phyloP scores from a whole-genome alignment of 2,113 vertebrate species.

The Misgurnus mizolepis region DNA sequence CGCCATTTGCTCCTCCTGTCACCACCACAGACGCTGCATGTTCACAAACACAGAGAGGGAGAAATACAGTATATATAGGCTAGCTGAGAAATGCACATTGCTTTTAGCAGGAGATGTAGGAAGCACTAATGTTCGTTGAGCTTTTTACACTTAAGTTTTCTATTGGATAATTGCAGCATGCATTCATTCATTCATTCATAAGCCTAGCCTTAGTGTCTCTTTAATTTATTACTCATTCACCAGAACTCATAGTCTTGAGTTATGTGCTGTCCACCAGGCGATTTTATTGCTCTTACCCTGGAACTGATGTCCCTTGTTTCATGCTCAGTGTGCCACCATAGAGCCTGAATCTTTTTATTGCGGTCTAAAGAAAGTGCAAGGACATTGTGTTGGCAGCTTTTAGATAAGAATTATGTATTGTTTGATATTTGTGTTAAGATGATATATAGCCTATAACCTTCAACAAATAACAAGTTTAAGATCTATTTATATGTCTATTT shows the following conservation, averaged over 20 bases:
- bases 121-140: background rate
- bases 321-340: background rate
- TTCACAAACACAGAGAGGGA: conserved; percentile 18
- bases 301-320: conserved; percentile 16
- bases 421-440: background rate
- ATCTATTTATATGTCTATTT: too few species aligned
- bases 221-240: conserved; percentile 44
- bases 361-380: background rate
- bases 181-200: too few species aligned
- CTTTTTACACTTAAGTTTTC: conserved; percentile 39
- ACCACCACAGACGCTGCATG: conserved; percentile 55
- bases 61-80: conserved; percentile 43
- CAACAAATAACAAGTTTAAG: too few species aligned
- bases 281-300: conserved; percentile 35
- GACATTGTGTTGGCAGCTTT: conserved; percentile 4
- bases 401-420: background rate
- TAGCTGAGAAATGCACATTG: conserved; percentile 65
- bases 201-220: conserved; percentile 5
- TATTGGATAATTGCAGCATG: conserved; percentile 21
- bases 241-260: background rate
- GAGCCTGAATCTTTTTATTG: conserved; percentile 1
- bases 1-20: conserved; percentile 55
- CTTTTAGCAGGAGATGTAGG: conserved; percentile 42
- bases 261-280: background rate
- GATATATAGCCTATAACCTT: too few species aligned